Evolutionary conservation across 2,797 vertebrate species (phyloP), one percentile per base, ranked within the genome.

Genomic region (Sebastes steindachneri): DNA sequence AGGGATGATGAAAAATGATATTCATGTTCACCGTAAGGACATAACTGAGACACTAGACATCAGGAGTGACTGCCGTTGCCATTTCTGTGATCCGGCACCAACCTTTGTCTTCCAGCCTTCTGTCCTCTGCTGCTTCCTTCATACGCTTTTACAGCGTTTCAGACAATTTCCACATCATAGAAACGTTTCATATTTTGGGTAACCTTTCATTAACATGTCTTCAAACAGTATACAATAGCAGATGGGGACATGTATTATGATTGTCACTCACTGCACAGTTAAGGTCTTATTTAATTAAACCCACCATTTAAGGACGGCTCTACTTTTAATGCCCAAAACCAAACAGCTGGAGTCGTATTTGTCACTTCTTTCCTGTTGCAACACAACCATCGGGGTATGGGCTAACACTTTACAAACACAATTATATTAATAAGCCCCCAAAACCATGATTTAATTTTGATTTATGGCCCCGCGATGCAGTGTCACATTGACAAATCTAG

Each of bases 401-500:
- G 75, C 58, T 48, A 58, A 68, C 6, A 19, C 33, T 65, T 72
- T 15, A 75, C 25, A 23, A 68, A 75, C 45, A 68, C 54, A 51
- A 60, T 71, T 37, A 48, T 57, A 68, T 51, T 59, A 68, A 68
- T 68, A 64, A 74, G 55, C 10, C 19, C 19, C 19, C 35, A 29
- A 68, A 73, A 73, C 25, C 26, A 45, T 25, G 19, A 48, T 54
- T 73, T 84, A 10, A 51, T 62, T 55, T 53, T 57, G 75, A 87
- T 84, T 79, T 53, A 84, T 82, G 29, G 54, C 17, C 2, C 17
- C 57, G 45, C 54, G 45, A 45, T 81, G 57, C 51, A 62, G 15
- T 35, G 64, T 81, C 71, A 77, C 66, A 29, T 1, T 78, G 63
- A 72, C 57, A 68, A 70, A 81, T 78, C 70, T 58, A 71, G 60